phyloP scores from a whole-genome alignment of 2,113 vertebrate genomes.

The Ranitomeya imitator region DNA sequence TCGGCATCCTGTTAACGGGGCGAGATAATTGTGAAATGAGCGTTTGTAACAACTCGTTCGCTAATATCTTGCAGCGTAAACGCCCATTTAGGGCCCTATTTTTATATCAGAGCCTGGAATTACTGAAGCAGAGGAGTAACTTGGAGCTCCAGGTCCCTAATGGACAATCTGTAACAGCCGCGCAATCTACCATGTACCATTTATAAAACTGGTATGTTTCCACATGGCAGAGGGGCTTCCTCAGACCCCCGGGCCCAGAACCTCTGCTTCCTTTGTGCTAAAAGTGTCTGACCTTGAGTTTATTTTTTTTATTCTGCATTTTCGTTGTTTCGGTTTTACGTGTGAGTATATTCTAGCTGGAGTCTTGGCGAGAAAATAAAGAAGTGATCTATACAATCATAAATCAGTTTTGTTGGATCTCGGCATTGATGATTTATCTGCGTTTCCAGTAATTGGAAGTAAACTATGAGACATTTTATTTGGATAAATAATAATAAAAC shows the following conservation, averaged over 20 bases:
- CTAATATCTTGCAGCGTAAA: too few relatives aligned
- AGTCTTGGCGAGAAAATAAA: neutral
- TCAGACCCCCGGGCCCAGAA: too few relatives aligned
- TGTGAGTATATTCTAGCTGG: neutral
- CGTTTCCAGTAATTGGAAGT: neutral
- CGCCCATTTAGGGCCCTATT: neutral
- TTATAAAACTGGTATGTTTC: too few relatives aligned
- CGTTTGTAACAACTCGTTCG: too few relatives aligned
- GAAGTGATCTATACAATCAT: neutral
- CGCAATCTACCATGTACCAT: neutral
- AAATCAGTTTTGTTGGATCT: neutral
- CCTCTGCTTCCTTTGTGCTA: neutral
- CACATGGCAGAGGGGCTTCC: neutral
- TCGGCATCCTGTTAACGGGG: too few relatives aligned
- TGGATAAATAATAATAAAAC: slow-evolving; percentile 22
- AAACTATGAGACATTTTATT: slow-evolving; percentile 6
- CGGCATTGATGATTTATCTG: neutral
- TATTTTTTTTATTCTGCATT: neutral
- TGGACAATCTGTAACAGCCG: too few relatives aligned
- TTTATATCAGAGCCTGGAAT: neutral
- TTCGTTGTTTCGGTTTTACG: neutral
- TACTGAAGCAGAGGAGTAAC: neutral
- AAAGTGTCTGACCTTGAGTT: neutral
- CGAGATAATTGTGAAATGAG: too few relatives aligned
- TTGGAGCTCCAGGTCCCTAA: neutral